A percentile compares a stretch with the other conserved stretches of the same genome.
Evolutionary conservation across 2,888 invertebrate species (phyloP).

Genomic region (Synanthedon tipuliformis): DNA sequence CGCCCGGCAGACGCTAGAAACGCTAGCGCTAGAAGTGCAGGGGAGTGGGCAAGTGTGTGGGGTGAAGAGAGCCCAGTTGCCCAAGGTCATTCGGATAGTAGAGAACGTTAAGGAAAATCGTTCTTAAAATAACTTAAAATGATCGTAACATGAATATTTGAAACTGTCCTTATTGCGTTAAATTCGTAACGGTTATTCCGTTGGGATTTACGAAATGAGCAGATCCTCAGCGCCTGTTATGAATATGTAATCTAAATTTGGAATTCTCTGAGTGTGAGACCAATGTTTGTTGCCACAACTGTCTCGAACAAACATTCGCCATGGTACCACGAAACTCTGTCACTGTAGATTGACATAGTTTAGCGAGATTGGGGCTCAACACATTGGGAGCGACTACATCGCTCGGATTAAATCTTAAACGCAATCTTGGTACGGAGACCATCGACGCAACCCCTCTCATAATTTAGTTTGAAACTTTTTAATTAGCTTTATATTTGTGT

Average conservation of each 20-base stretch:
- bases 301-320: slow-evolving; percentile 51
- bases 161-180: not conserved
- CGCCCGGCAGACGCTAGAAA: no score
- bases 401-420: slow-evolving; percentile 58
- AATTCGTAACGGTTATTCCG: slow-evolving; percentile 36
- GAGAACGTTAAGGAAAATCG: not conserved
- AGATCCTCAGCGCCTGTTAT: slow-evolving; percentile 57
- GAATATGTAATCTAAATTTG: slow-evolving; percentile 68
- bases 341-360: slow-evolving; percentile 5
- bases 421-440: slow-evolving; percentile 63
- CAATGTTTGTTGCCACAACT: slow-evolving; percentile 60
- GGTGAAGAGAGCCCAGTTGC: no score
- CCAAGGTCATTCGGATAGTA: no score
- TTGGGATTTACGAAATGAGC: slow-evolving; percentile 53
- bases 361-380: slow-evolving; percentile 16
- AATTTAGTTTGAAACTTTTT: slow-evolving; percentile 70
- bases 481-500: slow-evolving; percentile 72
- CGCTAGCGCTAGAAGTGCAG: no score
- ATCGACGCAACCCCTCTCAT: slow-evolving; percentile 65
- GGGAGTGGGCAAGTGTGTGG: no score
- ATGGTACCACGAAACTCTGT: slow-evolving; percentile 40
- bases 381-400: slow-evolving; percentile 46
- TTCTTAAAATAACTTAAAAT: not conserved
- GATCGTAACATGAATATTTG: not conserved
- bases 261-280: slow-evolving; percentile 62